A percentile compares a stretch with the other conserved stretches of the same genome.
These are phyloP conservation scores for Andrena cerasifolii DNA, from an alignment of 1,140 invertebrate genomes.

Conservation along the genomic window DNA sequence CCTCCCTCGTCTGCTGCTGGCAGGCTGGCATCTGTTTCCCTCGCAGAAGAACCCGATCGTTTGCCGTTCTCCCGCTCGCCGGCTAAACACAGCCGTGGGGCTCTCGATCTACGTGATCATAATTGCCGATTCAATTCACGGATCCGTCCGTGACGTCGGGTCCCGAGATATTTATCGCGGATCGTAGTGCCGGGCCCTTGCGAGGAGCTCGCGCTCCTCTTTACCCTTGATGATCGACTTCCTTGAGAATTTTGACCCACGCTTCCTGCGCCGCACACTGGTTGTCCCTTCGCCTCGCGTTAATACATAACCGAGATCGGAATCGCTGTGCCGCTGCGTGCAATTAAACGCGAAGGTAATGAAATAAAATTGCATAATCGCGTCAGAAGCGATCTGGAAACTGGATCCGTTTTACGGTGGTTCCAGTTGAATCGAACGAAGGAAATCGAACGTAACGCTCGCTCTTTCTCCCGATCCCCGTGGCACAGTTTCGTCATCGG, in stretches of 20 bases:
- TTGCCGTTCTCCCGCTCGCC: background rate
- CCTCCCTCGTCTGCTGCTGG: background rate
- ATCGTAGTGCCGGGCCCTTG: too few species aligned
- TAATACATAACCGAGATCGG: too few species aligned
- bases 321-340: too few species aligned
- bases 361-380: too few species aligned
- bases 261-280: background rate
- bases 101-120: constrained; percentile 13
- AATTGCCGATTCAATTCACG: constrained; percentile 37
- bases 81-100: constrained; percentile 7
- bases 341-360: too few species aligned
- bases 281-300: too few species aligned
- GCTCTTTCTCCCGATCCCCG: background rate
- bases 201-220: background rate
- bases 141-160: background rate
- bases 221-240: constrained; percentile 18
- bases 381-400: too few species aligned
- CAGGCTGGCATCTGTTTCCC: background rate
- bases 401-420: background rate
- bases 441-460: background rate
- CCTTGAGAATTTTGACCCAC: constrained; percentile 18
- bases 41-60: constrained; percentile 7
- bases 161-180: constrained; percentile 13
- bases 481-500: constrained; percentile 22
- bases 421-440: background rate